A percentile compares a stretch with the other conserved stretches of the same genome.
Conservation (phyloP, 2,888 invertebrate species). For the Himalopsyche anomala region DNA sequence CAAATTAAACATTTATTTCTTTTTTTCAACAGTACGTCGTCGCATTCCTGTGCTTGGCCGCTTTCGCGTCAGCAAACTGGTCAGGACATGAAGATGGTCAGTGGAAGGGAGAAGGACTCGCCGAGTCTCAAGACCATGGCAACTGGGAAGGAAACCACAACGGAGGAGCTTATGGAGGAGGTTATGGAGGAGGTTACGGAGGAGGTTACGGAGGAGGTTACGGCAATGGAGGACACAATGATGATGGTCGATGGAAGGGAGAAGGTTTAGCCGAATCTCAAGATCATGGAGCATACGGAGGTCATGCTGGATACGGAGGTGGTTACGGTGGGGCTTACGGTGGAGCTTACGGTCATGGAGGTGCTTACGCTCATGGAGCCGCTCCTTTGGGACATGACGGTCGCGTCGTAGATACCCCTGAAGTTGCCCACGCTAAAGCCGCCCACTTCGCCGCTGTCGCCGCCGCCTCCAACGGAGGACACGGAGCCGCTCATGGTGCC, state of each 20-base stretch:
- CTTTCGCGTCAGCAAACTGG: slow-evolving; percentile 22
- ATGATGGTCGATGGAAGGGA: no score
- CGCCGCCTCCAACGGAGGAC: slow-evolving; percentile 57
- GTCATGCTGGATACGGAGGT: slow-evolving; percentile 44
- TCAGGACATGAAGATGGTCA: slow-evolving; percentile 73
- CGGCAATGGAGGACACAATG: no score
- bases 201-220: no score
- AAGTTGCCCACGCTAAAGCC: slow-evolving; percentile 79
- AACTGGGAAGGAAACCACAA: slow-evolving; percentile 68
- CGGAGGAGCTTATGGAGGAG: slow-evolving; percentile 5
- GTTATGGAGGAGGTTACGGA: background rate
- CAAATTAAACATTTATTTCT: background rate
- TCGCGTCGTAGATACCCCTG: slow-evolving; percentile 76
- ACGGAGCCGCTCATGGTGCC: slow-evolving; percentile 11
- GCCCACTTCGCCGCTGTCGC: slow-evolving; percentile 76
- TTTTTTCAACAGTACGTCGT: slow-evolving; percentile 51
- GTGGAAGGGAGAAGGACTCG: slow-evolving; percentile 66
- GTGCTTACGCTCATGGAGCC: slow-evolving; percentile 23
- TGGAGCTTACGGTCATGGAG: slow-evolving; percentile 26
- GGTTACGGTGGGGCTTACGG: background rate
- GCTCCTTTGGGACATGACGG: no score
- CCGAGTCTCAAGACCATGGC: slow-evolving; percentile 78
- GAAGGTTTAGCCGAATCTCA: no score
- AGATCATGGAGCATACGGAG: slow-evolving; percentile 47
- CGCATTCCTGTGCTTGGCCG: slow-evolving; percentile 54